Conservation (phyloP, 2,797 vertebrate genomes). For the Yasuhikotakia modesta region DNA sequence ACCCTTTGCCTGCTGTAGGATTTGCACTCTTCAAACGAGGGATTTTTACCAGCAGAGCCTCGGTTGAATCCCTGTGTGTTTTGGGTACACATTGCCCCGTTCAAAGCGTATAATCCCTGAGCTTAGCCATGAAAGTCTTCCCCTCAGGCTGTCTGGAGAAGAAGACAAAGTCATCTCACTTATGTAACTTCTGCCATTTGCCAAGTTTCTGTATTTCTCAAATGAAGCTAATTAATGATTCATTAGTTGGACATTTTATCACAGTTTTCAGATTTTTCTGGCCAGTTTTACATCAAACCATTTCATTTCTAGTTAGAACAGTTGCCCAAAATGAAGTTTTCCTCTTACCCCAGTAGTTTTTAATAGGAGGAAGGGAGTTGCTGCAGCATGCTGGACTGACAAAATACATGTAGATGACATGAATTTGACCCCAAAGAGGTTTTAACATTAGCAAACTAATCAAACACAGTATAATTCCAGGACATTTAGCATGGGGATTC, state of each 20-base stretch:
- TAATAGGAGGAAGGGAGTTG: background rate
- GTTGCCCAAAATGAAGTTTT: background rate
- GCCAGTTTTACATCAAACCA: background rate
- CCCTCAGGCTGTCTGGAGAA: constrained; percentile 55
- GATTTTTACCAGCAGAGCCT: constrained; percentile 64
- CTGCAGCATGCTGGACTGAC: constrained; percentile 2
- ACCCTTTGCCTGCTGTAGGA: constrained; percentile 67
- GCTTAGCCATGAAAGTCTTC: constrained; percentile 72
- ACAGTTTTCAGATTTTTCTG: background rate
- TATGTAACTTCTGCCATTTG: constrained; percentile 5
- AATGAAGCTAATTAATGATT: constrained; percentile 4
- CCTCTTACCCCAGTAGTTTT: constrained; percentile 1
- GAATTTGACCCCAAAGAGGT: constrained; percentile 8
- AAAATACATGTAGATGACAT: too few species aligned
- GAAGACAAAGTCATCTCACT: constrained; percentile 58
- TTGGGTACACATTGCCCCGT: constrained; percentile 62
- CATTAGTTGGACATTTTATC: background rate
- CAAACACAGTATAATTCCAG: constrained; percentile 23
- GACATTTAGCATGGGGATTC: constrained; percentile 23
- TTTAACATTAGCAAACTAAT: constrained; percentile 13
- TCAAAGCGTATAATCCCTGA: constrained; percentile 74
- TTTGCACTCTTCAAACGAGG: constrained; percentile 75
- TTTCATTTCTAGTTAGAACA: background rate
- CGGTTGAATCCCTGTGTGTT: constrained; percentile 61
- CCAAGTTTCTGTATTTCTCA: background rate